Conservation (phyloP, 2,888 invertebrate genomes). For the Noctua janthe region DNA sequence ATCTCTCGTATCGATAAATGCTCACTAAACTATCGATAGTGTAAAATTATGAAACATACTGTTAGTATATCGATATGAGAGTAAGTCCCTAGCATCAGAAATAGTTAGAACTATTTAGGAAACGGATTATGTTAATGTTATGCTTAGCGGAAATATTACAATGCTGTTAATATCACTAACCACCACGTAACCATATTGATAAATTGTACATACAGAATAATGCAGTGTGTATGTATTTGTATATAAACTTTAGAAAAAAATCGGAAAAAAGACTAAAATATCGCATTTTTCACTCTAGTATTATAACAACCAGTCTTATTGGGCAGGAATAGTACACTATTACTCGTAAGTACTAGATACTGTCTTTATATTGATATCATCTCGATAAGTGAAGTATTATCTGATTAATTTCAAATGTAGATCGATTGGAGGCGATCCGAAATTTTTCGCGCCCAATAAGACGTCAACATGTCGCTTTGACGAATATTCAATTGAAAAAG, state of each 20-base stretch:
- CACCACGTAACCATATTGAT: conserved; percentile 58
- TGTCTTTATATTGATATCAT: conserved; percentile 59
- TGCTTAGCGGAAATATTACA: conserved; percentile 63
- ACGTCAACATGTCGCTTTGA: conserved; percentile 56
- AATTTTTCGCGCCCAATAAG: conserved; percentile 66
- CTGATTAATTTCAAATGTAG: conserved; percentile 54
- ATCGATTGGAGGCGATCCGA: conserved; percentile 54
- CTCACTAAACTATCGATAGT: conserved; percentile 62
- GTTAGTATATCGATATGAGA: conserved; percentile 63
- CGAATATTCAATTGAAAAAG: conserved; percentile 62
- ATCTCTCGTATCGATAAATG: conserved; percentile 66
- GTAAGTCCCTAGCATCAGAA: conserved; percentile 58
- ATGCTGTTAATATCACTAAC: conserved; percentile 60
- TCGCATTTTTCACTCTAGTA: conserved; percentile 68
- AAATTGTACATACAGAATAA: conserved; percentile 73
- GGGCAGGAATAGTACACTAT: conserved; percentile 68
- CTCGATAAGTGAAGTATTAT: conserved; percentile 52
- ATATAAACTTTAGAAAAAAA: conserved; percentile 80
- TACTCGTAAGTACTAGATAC: conserved; percentile 56
- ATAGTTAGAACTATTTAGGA: conserved; percentile 52
- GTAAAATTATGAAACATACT: conserved; percentile 42
- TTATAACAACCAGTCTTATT: conserved; percentile 71
- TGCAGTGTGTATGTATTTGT: conserved; percentile 81
- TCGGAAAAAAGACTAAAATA: conserved; percentile 80
- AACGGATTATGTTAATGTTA: conserved; percentile 60